A percentile compares a stretch with the other conserved stretches of the same genome.
Conservation (phyloP, 2,113 vertebrate species). For the Varanus komodoensis region DNA sequence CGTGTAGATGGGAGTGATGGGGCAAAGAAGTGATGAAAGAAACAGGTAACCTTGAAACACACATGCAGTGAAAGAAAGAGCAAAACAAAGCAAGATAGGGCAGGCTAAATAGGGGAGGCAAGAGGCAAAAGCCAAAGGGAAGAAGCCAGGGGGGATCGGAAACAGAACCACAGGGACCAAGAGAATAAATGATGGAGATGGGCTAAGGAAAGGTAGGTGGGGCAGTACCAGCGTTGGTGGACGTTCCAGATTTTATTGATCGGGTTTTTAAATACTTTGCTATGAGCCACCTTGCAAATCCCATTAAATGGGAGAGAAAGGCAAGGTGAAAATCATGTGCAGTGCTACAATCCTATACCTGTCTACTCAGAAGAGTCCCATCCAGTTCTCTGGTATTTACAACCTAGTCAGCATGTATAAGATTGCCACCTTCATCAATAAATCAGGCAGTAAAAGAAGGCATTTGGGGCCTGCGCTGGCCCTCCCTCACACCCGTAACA, state of each 20-base stretch:
- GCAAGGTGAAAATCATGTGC: not conserved
- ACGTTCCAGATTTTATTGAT: not conserved
- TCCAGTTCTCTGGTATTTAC: not conserved
- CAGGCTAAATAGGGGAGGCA: not conserved
- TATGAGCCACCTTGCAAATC: not conserved
- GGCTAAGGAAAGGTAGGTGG: not conserved
- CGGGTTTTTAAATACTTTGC: not conserved
- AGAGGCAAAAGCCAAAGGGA: too few relatives aligned
- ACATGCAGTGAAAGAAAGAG: not conserved
- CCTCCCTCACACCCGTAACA: not conserved
- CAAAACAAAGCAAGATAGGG: not conserved
- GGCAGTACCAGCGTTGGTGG: not conserved
- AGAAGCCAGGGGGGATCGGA: too few relatives aligned
- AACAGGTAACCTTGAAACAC: not conserved
- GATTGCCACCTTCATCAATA: not conserved
- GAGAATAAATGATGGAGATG: not conserved
- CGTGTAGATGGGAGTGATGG: not conserved
- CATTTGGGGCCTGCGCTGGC: not conserved
- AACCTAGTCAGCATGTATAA: not conserved
- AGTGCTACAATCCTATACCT: not conserved
- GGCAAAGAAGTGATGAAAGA: not conserved
- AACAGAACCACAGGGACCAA: not conserved
- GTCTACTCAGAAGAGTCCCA: not conserved
- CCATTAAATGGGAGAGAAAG: not conserved
- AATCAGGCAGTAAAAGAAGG: not conserved